Percentiles rank a stretch among this genome's conserved stretches.
These are phyloP conservation scores for Leptoteleia sp. DNA, from an alignment of 1,140 invertebrate species.

Conservation along the genomic window DNA sequence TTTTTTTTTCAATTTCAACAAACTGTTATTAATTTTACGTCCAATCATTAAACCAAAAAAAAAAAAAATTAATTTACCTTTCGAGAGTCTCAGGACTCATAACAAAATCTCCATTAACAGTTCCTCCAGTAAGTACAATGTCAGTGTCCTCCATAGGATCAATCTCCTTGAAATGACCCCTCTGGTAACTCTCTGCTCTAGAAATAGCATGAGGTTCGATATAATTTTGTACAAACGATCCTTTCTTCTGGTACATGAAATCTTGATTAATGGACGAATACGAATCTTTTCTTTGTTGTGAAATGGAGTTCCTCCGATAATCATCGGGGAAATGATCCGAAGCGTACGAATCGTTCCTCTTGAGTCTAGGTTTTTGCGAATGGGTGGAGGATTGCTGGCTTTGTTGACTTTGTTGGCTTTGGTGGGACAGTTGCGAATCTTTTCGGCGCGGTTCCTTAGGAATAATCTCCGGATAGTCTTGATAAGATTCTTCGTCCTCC, in stretches of 20 bases:
- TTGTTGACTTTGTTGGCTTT: conserved; percentile 73
- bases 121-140: conserved; percentile 69
- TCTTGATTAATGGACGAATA: conserved; percentile 74
- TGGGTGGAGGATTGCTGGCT: conserved; percentile 65
- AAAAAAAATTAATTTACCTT: conserved; percentile 66
- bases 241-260: conserved; percentile 75
- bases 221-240: conserved; percentile 78
- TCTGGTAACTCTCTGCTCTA: conserved; percentile 75
- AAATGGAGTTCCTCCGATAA: conserved; percentile 67
- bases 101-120: conserved; percentile 75
- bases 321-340: conserved; percentile 75
- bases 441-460: conserved; percentile 73
- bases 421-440: conserved; percentile 76
- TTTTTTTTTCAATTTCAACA: too few relatives aligned
- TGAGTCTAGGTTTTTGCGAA: conserved; percentile 75
- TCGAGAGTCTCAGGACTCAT: conserved; percentile 78
- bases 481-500: conserved; percentile 69
- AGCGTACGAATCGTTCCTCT: conserved; percentile 73
- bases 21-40: too few relatives aligned
- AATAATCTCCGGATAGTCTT: conserved; percentile 74
- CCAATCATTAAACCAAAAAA: too few relatives aligned
- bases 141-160: conserved; percentile 76
- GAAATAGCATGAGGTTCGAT: conserved; percentile 74
- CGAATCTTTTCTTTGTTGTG: conserved; percentile 70
- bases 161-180: conserved; percentile 78